These are phyloP conservation scores for Hippocampus barbouri DNA, from an alignment of 2,113 vertebrate species.

Conservation along the genomic window DNA sequence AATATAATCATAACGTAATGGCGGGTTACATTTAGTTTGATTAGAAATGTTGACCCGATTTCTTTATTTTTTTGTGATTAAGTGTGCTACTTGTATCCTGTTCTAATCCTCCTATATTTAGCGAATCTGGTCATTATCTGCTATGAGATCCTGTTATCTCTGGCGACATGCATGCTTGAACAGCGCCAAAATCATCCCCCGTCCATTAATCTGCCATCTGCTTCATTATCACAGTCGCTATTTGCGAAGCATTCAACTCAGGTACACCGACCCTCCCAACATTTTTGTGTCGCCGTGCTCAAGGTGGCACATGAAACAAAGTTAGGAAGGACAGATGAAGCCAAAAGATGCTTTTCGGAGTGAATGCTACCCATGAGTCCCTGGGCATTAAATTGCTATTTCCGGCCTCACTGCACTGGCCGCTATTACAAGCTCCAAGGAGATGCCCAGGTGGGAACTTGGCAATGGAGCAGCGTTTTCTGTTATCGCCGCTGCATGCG, in stretches of 20 bases:
- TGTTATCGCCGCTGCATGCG: conserved; percentile 44
- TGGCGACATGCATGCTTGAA: conserved; percentile 44
- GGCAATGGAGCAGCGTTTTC: conserved; percentile 46
- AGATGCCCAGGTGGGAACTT: conserved; percentile 62
- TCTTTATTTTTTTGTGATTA: not conserved
- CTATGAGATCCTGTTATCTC: conserved; percentile 26
- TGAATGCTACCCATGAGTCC: conserved; percentile 29
- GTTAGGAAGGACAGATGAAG: conserved; percentile 16
- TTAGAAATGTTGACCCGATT: not conserved
- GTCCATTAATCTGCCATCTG: conserved; percentile 58
- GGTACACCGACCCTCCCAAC: conserved; percentile 21
- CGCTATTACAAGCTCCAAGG: conserved; percentile 53
- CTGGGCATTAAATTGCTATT: conserved; percentile 36
- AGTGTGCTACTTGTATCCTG: not conserved
- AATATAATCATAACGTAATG: not conserved
- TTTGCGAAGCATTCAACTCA: conserved; percentile 53
- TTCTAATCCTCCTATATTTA: conserved; percentile 29
- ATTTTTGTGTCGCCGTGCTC: conserved; percentile 10
- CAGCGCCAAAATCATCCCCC: conserved; percentile 46
- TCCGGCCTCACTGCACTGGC: conserved; percentile 48
- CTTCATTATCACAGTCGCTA: conserved; percentile 61
- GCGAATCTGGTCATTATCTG: conserved; percentile 33
- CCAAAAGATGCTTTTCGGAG: not conserved
- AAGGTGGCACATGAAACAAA: conserved; percentile 20
- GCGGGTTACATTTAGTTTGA: not conserved